These are phyloP conservation scores for Cydia amplana DNA, from an alignment of 1,140 invertebrate species.

Conservation along the genomic window DNA sequence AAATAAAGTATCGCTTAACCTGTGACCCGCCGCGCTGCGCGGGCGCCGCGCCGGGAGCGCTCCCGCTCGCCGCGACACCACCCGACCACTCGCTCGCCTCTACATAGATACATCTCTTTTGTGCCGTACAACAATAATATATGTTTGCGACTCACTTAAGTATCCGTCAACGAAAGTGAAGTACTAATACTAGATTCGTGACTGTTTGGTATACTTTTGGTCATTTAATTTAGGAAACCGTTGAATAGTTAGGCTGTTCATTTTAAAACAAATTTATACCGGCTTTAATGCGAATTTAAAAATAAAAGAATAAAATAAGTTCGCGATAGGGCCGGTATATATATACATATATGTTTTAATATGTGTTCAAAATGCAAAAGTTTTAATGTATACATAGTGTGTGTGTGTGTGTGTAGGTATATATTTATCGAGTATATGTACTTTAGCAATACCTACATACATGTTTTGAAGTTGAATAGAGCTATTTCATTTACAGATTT, in stretches of 20 bases:
- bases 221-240: too few relatives aligned
- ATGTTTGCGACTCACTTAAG: not conserved
- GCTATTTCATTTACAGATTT: not conserved
- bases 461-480: not conserved
- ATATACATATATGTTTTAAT: too few relatives aligned
- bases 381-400: too few relatives aligned
- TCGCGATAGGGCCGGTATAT: too few relatives aligned
- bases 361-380: too few relatives aligned
- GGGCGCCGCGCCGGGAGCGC: constrained; percentile 46
- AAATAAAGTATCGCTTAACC: constrained; percentile 80
- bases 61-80: constrained; percentile 29
- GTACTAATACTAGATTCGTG: not conserved
- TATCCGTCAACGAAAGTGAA: not conserved
- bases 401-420: too few relatives aligned
- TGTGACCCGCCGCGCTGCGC: constrained; percentile 60
- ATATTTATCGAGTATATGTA: too few relatives aligned
- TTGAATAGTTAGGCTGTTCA: too few relatives aligned
- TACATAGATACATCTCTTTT: not conserved
- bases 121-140: not conserved
- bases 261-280: too few relatives aligned
- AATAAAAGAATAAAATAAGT: too few relatives aligned
- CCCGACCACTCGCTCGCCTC: not conserved
- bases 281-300: too few relatives aligned
- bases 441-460: not conserved
- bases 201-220: not conserved